phyloP scores from a whole-genome alignment of 2,888 invertebrate genomes.

The Altica lythri region DNA sequence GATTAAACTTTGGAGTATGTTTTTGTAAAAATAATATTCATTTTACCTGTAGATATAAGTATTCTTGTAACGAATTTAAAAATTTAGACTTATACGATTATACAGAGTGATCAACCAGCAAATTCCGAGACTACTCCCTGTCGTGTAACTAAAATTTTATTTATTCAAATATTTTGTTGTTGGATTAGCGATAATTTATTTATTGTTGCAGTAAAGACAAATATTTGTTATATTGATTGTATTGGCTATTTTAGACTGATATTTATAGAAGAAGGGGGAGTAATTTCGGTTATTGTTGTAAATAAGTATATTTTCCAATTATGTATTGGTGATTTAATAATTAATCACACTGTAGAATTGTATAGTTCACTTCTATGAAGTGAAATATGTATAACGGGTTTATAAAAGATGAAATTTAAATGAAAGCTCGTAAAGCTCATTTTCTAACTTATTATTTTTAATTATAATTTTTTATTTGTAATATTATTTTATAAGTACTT shows the following conservation, averaged over 20 bases:
- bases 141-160: not conserved
- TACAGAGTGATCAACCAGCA: slow-evolving; percentile 16
- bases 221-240: not conserved
- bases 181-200: too few species aligned
- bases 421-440: slow-evolving; percentile 14
- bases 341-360: slow-evolving; percentile 30
- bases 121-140: not conserved
- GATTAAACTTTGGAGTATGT: slow-evolving; percentile 27
- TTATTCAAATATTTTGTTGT: not conserved
- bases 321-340: slow-evolving; percentile 11
- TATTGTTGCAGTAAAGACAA: too few species aligned
- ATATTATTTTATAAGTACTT: slow-evolving; percentile 17
- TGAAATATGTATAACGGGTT: slow-evolving; percentile 37
- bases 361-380: slow-evolving; percentile 50
- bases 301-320: not conserved
- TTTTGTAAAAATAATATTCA: slow-evolving; percentile 30
- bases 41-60: slow-evolving; percentile 48
- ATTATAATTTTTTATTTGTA: slow-evolving; percentile 3
- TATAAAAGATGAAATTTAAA: slow-evolving; percentile 22
- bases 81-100: slow-evolving; percentile 39
- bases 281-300: too few species aligned
- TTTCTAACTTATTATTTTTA: slow-evolving; percentile 4
- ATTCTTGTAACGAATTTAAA: slow-evolving; percentile 55
- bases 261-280: too few species aligned
- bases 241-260: not conserved